Evolutionary conservation across 2,888 invertebrate genomes (phyloP).

Genomic region (Acleris sparsana): DNA sequence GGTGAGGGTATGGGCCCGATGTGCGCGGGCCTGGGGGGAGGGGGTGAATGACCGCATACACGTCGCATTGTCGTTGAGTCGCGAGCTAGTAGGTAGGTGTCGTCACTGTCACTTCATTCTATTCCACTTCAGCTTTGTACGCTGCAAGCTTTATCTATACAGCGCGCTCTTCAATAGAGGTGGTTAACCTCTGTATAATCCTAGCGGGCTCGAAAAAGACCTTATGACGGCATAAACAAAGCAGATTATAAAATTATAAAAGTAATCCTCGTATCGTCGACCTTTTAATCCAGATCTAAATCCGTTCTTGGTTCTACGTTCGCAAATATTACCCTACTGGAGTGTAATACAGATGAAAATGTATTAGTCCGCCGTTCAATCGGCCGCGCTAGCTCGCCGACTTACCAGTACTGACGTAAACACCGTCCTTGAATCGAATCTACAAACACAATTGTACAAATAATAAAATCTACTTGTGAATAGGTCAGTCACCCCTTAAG

Average conservation of each 20-base stretch:
- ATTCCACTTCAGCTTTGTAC: constrained; percentile 33
- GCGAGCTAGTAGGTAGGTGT: constrained; percentile 28
- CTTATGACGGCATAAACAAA: constrained; percentile 22
- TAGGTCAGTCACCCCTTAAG: constrained; percentile 70
- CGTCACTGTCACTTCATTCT: constrained; percentile 33
- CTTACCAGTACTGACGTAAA: constrained; percentile 73
- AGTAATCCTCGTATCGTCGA: constrained; percentile 16
- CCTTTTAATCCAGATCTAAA: constrained; percentile 15
- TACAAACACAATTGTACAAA: constrained; percentile 77
- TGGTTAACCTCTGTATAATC: constrained; percentile 23
- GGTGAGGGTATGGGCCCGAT: constrained; percentile 41
- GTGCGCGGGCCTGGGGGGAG: constrained; percentile 36
- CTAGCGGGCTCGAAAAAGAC: constrained; percentile 9
- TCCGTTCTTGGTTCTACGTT: constrained; percentile 10
- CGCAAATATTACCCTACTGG: constrained; percentile 45
- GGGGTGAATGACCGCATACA: constrained; percentile 44
- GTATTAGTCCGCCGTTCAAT: constrained; percentile 43
- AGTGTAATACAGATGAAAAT: constrained; percentile 53
- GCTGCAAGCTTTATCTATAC: constrained; percentile 30
- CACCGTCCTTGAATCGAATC: constrained; percentile 73
- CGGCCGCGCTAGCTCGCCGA: constrained; percentile 48
- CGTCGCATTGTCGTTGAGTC: constrained; percentile 41
- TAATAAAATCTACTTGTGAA: constrained; percentile 53
- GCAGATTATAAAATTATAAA: constrained; percentile 19
- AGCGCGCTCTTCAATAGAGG: constrained; percentile 22